Conservation (phyloP, 2,797 vertebrate genomes). For the Balearica regulorum region DNA sequence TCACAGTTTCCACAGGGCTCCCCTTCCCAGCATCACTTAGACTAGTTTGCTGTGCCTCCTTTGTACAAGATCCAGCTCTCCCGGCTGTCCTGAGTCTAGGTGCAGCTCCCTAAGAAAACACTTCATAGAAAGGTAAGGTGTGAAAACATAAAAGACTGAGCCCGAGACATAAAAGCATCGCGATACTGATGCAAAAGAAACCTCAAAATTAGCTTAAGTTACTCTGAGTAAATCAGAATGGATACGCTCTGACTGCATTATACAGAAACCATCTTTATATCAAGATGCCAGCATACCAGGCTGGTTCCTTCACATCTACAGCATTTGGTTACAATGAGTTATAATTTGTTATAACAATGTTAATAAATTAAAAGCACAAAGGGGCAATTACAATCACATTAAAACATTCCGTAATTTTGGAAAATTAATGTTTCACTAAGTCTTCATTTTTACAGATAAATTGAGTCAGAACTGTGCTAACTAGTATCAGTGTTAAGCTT, state of each 20-base stretch:
- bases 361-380: constrained; percentile 67
- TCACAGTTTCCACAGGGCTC: not conserved
- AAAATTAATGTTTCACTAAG: constrained; percentile 63
- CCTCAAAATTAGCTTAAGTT: not conserved
- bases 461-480: constrained; percentile 27
- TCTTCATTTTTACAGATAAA: constrained; percentile 57
- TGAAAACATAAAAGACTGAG: not conserved
- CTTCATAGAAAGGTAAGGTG: not conserved
- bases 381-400: constrained; percentile 62
- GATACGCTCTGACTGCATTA: not conserved
- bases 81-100: not conserved
- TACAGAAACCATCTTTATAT: not conserved
- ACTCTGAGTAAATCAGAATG: not conserved
- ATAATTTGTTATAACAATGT: constrained; percentile 31
- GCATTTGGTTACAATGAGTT: constrained; percentile 39
- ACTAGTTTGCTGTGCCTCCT: not conserved
- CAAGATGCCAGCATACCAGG: constrained; percentile 18
- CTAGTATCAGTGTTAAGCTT: not conserved
- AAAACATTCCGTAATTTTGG: constrained; percentile 58
- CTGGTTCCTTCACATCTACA: constrained; percentile 26
- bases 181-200: not conserved
- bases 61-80: not conserved
- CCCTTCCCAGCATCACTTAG: not conserved
- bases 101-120: not conserved
- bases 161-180: not conserved